phyloP scores from a whole-genome alignment of 2,113 vertebrate genomes.

The Diadophis punctatus region DNA sequence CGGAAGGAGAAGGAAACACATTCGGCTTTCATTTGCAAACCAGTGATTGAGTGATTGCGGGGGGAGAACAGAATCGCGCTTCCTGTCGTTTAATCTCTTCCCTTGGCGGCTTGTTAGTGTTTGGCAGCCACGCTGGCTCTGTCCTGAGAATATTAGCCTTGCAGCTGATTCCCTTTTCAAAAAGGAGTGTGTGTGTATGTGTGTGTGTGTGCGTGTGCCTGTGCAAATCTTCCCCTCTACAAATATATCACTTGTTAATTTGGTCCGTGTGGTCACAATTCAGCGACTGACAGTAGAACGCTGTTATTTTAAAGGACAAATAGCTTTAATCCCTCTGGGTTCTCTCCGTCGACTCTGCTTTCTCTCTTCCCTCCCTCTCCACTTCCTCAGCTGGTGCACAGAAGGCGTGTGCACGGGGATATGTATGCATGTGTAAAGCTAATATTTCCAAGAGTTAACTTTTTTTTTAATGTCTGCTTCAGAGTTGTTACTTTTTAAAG shows the following conservation, averaged over 20 bases:
- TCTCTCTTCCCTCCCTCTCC: not conserved
- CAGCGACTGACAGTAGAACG: conserved; percentile 63
- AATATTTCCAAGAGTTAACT: not conserved
- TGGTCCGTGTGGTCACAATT: conserved; percentile 76
- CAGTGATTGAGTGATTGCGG: conserved; percentile 76
- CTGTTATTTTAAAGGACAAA: conserved; percentile 67
- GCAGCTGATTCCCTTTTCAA: conserved; percentile 81
- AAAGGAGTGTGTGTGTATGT: conserved; percentile 53
- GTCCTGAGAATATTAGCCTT: conserved; percentile 70
- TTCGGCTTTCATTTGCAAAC: conserved; percentile 69
- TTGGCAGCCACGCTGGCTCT: conserved; percentile 78
- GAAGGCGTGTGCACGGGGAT: not conserved
- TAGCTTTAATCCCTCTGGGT: conserved; percentile 70
- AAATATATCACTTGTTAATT: conserved; percentile 91
- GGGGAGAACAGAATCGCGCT: conserved; percentile 63
- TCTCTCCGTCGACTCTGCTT: conserved; percentile 21
- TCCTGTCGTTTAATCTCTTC: conserved; percentile 85
- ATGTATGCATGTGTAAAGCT: not conserved
- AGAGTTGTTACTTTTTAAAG: not conserved
- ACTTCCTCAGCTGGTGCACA: not conserved
- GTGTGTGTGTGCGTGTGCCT: not conserved
- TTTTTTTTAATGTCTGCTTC: not conserved
- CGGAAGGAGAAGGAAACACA: conserved; percentile 61
- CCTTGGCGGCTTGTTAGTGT: conserved; percentile 94
- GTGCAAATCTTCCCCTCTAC: conserved; percentile 61